phyloP scores from a whole-genome alignment of 2,113 vertebrate genomes.

The Passerina amoena region DNA sequence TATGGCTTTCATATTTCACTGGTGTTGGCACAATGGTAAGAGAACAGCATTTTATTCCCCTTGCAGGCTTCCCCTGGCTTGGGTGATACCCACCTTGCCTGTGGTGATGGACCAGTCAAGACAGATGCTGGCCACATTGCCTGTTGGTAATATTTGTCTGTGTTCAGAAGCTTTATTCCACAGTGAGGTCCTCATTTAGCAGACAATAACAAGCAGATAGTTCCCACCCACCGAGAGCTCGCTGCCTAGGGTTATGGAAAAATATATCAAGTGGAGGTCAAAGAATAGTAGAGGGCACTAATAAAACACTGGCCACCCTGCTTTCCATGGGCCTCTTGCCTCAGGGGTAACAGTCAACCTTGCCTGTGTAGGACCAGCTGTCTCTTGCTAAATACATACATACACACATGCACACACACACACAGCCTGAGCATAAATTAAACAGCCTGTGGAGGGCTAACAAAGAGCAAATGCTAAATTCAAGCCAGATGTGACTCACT shows the following conservation, averaged over 20 bases:
- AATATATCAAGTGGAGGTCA: slow-evolving; percentile 42
- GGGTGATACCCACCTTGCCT: background rate
- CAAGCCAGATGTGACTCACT: slow-evolving; percentile 17
- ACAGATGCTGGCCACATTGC: background rate
- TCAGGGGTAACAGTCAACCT: slow-evolving; percentile 33
- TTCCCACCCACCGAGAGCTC: slow-evolving; percentile 15
- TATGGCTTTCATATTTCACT: background rate
- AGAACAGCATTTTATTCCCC: background rate
- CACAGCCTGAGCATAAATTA: background rate
- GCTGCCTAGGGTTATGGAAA: slow-evolving; percentile 57
- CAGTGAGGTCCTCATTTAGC: background rate
- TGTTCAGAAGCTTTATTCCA: background rate
- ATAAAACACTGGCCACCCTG: background rate
- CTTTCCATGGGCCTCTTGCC: slow-evolving; percentile 31
- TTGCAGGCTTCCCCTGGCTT: background rate
- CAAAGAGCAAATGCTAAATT: slow-evolving; percentile 35
- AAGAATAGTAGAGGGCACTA: slow-evolving; percentile 37
- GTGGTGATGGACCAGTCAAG: background rate
- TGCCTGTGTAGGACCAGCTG: slow-evolving; percentile 22
- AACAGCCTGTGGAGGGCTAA: background rate
- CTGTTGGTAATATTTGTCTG: background rate
- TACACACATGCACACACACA: background rate
- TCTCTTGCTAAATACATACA: background rate
- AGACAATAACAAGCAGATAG: slow-evolving; percentile 7
- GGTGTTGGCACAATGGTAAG: background rate